Base-by-base conservation (phyloP, 2,113 vertebrate genomes). In the Laticauda colubrina region DNA sequence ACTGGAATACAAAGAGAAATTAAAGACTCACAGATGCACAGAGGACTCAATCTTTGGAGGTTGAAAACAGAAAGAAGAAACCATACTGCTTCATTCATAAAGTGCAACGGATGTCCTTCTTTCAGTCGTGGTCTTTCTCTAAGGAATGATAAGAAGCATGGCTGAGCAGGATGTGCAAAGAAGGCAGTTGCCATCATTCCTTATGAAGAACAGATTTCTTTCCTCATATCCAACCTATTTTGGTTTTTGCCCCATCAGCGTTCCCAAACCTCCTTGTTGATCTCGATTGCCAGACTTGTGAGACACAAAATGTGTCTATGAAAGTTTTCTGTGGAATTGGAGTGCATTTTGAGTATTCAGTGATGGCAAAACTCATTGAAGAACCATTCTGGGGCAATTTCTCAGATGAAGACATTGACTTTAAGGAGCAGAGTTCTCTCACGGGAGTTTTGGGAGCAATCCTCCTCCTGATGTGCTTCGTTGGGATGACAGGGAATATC, bases 401-500 rank as follows among this genome's bases (percentile, higher is more conserved):
- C 45, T 93, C 92, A 0, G 90, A 94, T 1, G 89, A 29, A 61
- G 89, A 29, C 56, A 89, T n/a, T 43, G 96, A 90, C 92, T 88
- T 95, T 1, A 92, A 94, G 51, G 94, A 93, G 7, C 95, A 97
- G 43, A 94, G 97, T 39, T 97, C 97, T 56, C 95, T 98, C 95
- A 98, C 97, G 0, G 97, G 97, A 8, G 95, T 97, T 0, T 96
- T 99, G 45, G 98, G 98, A 0, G 69, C 96, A n/a, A 97, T 97
- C 1, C 96, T 99, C 51, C 93, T 97, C 26, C 39, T 95, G 90
- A 98, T 99, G 98, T 98, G 97, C n/a, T 94, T 98, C 61, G 34
- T 97, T 89, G 98, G 98, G 3, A 89, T 97, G 75, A 96, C 51
- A 0, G 98, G 98, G 15, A 99, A 99, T 95, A 89, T 97, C 53